Conservation (phyloP, 2,797 vertebrate genomes). For the Caiman crocodilus region DNA sequence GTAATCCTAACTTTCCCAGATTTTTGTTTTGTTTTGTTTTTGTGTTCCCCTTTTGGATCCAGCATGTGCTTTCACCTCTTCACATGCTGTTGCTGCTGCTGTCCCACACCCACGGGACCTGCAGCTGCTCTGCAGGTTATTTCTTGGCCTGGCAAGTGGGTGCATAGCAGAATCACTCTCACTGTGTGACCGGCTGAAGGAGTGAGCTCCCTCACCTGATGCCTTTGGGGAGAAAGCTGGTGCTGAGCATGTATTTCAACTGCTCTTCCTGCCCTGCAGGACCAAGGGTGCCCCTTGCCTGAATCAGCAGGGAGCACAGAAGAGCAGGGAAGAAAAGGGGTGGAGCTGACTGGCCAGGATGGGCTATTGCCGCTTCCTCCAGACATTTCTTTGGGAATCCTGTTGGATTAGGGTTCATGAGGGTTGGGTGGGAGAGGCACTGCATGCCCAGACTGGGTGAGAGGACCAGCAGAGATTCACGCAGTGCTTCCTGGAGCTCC, state of each 20-base stretch:
- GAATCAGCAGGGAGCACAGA: slow-evolving; percentile 50
- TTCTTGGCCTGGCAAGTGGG: not conserved
- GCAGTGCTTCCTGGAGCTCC: rapidly evolving
- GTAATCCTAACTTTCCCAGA: no score
- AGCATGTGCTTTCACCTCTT: not conserved
- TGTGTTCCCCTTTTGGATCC: not conserved
- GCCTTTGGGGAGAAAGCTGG: slow-evolving; percentile 48
- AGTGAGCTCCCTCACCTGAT: slow-evolving; percentile 15
- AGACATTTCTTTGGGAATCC: not conserved
- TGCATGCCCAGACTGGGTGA: not conserved
- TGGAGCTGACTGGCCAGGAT: not conserved
- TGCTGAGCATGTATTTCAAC: not conserved
- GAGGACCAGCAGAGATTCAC: not conserved
- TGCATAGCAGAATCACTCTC: not conserved
- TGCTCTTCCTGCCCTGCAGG: slow-evolving; percentile 60
- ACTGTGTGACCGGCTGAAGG: not conserved
- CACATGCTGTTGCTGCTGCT: not conserved
- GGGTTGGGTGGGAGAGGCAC: not conserved
- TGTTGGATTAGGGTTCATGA: rapidly evolving
- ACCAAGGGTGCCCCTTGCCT: slow-evolving; percentile 61
- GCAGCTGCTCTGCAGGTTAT: not conserved
- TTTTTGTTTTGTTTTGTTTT: not conserved
- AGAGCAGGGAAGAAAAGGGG: slow-evolving; percentile 46
- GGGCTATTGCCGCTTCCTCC: not conserved
- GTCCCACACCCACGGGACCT: not conserved